Base-by-base conservation (phyloP, 2,888 invertebrate genomes). In the Eucera pruinosa region DNA sequence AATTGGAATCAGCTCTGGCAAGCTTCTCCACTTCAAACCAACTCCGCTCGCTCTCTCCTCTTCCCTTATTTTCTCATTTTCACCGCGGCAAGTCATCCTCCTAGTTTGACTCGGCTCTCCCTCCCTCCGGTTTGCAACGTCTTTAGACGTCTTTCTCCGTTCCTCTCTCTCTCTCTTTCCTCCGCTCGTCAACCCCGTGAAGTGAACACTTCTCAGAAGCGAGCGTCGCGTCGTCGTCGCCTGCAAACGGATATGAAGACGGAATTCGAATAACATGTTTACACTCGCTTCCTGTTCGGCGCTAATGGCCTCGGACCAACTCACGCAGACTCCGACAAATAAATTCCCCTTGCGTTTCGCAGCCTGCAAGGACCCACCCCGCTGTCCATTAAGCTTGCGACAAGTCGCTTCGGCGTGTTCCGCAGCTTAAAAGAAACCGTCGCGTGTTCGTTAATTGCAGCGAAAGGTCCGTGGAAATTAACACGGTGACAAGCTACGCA, bases 241-340 rank as follows among this genome's bases (percentile, higher is more conserved):
- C 80, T 83, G 67, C 75, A 80, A 82, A 86, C 89, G 88, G 89
- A 89, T 88, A 88, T 86, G 85, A 89, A 89, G 86, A 82, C 85
- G 86, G 82, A 89, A 88, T 87, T 87, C 85, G 87, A 88, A 87
- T 89, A 88, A 88, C 87, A 86, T 88, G 89, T 88, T 89, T 88
- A 87, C 87, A 80, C 80, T 80, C 74, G 72, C 73, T 78, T 81
- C 82, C 84, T 71, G 78, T 74, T 73, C 79, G 74, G 61, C 48
- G 80, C 82, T 89, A 87, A 89, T 88, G 87, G 86, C 76, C 79
- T 79, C 72, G 52, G 69, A 73, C 77, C 79, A 82, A 80, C 80
- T 77, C 68, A 43, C 60, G 57, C 75, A 50, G 71, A 54, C 68
- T 71, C 72, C 58, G 60, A 47, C 54, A 66, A 60, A 72, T 74